These are phyloP conservation scores for Grallaria varia DNA, from an alignment of 2,113 vertebrate genomes.

Conservation along the genomic window DNA sequence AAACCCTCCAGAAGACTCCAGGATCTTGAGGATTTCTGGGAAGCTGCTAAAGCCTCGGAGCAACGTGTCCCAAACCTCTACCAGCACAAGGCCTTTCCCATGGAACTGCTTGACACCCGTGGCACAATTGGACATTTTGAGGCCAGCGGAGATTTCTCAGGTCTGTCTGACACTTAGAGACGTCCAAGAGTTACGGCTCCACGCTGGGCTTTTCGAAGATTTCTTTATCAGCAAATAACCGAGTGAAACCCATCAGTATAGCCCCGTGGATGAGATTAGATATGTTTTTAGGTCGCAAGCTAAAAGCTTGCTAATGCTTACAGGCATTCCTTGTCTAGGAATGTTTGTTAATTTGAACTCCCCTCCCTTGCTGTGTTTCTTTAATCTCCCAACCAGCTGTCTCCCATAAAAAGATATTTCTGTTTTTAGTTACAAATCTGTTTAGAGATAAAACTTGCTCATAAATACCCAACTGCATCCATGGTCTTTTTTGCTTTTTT, in stretches of 20 bases:
- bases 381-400: conserved; percentile 83
- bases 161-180: conserved; percentile 18
- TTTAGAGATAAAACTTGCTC: conserved; percentile 80
- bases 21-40: not conserved
- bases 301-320: conserved; percentile 72
- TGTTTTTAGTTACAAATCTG: conserved; percentile 86
- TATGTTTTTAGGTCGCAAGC: conserved; percentile 73
- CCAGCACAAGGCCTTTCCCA: not conserved
- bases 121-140: conserved; percentile 11
- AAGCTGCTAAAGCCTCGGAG: not conserved
- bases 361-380: conserved; percentile 71
- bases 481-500: not conserved
- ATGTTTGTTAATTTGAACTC: conserved; percentile 78
- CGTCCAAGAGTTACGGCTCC: not conserved
- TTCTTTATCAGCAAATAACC: conserved; percentile 39
- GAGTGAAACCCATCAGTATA: conserved; percentile 44
- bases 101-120: not conserved
- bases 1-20: not conserved
- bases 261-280: conserved; percentile 55
- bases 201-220: conserved; percentile 22
- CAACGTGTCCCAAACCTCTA: not conserved
- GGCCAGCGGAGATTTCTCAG: conserved; percentile 3
- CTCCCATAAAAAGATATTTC: conserved; percentile 84
- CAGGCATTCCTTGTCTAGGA: conserved; percentile 76
- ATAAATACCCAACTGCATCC: conserved; percentile 77